Evolutionary conservation across 2,113 vertebrate genomes (phyloP), one percentile per base, ranked within the genome.

Genomic region (Mormyrus lacerda): DNA sequence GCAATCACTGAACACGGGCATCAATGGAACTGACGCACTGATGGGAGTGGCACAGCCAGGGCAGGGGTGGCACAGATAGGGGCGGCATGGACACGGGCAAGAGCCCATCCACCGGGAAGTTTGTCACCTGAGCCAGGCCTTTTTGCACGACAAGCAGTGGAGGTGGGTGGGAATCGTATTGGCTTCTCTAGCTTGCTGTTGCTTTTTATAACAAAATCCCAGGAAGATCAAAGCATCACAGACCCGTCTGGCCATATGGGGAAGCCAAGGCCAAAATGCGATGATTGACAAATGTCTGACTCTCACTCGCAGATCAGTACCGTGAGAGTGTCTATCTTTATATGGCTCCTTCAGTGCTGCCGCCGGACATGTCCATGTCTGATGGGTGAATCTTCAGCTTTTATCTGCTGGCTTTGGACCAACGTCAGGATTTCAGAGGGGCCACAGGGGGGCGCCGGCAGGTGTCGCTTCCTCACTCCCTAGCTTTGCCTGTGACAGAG

Each of bases 231-330:
- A 50, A 39, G 48, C n/a, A 87, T 27, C 85, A 39, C 27, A n/a
- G 48, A 15, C n/a, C 48, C 48, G 13, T 27, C 85, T 35, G 50
- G 85, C 51, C 21, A 48, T 53, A 48, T 48, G 5, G 84, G 8
- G 39, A 24, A 24, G 39, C 82, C 45, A 44, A 44, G 39, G 21
- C 39, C 82, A 24, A 55, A 88, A 88, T 58, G 39, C 39, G 24
- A 15, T n/a, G 27, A 44, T 4, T 58, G 53, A 5, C 4, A 87
- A 87, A 87, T 87, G 55, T 88, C 55, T 39, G 24, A 88, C 65
- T 88, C 44, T 65, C 87, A 65, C 55, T 87, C 42, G 87, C 87
- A 69, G 61, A 69, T 88, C 19, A 19, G 44, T 11, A 42, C 87
- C 4, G 55, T 47, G 55, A 69, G 21, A 44, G 39, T 24, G 87